Percentiles rank a stretch among this genome's conserved stretches.
Conservation (phyloP, 2,113 vertebrate species). For the Talpa occidentalis region DNA sequence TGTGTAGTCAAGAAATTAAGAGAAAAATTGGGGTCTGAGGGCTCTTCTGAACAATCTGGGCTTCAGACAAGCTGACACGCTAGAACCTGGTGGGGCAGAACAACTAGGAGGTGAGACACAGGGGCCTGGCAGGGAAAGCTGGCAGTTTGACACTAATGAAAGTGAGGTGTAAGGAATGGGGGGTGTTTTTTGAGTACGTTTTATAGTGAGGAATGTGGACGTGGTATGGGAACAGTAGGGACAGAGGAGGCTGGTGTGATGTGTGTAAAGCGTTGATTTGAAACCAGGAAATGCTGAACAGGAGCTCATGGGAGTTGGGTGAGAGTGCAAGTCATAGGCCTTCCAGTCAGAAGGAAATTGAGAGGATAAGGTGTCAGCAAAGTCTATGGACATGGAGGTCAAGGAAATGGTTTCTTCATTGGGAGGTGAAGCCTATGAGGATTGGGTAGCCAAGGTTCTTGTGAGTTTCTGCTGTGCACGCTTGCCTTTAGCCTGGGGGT, state of each 20-base stretch:
- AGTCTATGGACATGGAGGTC: background rate
- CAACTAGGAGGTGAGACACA: background rate
- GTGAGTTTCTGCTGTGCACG: background rate
- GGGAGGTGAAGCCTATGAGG: background rate
- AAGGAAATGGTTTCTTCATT: background rate
- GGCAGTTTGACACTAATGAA: background rate
- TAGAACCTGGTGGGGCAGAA: conserved; percentile 10
- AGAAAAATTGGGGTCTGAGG: background rate
- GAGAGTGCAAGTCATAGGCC: background rate
- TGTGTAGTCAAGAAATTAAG: background rate
- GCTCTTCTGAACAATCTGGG: background rate
- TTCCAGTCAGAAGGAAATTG: conserved; percentile 28
- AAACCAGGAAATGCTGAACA: background rate
- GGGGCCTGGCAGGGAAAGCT: conserved; percentile 29
- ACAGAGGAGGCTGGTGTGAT: background rate
- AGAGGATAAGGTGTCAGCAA: background rate
- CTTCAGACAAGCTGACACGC: background rate
- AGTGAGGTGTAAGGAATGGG: background rate
- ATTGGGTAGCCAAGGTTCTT: background rate
- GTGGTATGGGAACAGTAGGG: background rate
- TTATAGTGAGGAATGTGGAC: background rate
- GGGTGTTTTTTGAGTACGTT: background rate
- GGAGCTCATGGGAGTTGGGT: background rate
- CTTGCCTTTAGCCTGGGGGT: background rate
- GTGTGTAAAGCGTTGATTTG: background rate